phyloP scores from a whole-genome alignment of 1,140 invertebrate species.

The Grapholita molesta region DNA sequence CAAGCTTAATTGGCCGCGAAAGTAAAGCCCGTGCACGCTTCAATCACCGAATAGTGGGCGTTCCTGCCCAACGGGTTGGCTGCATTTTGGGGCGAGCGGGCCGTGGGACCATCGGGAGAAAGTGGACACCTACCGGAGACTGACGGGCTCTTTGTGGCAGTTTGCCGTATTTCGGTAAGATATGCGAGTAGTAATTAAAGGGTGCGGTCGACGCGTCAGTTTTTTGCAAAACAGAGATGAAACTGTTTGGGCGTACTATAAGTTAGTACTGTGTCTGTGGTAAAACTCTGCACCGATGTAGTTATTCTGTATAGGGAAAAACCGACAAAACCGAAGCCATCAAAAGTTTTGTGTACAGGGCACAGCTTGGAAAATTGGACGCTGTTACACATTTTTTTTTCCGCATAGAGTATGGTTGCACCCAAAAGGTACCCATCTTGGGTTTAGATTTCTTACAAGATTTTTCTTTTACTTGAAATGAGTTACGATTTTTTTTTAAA shows the following conservation, averaged over 20 bases:
- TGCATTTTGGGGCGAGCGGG: conserved; percentile 46
- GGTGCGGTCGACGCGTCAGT: conserved; percentile 33
- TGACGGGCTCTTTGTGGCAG: conserved; percentile 56
- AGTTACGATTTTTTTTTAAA: no score
- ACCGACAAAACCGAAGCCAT: no score
- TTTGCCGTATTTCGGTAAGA: conserved; percentile 44
- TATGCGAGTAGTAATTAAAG: conserved; percentile 53
- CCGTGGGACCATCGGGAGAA: conserved; percentile 64
- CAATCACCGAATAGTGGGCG: conserved; percentile 69
- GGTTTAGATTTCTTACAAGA: no score
- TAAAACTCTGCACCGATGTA: not conserved
- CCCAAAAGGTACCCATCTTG: no score
- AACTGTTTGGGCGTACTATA: not conserved
- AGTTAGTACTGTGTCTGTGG: not conserved
- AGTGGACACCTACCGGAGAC: conserved; percentile 38
- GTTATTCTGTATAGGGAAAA: no score
- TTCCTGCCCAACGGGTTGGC: conserved; percentile 55
- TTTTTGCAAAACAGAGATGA: conserved; percentile 22
- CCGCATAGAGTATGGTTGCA: no score
- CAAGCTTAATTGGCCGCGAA: conserved; percentile 59
- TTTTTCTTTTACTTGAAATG: no score
- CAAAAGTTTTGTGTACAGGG: no score
- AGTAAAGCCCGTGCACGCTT: conserved; percentile 56
- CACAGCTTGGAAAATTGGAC: no score
- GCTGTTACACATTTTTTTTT: no score